A percentile compares a stretch with the other conserved stretches of the same genome.
These are phyloP conservation scores for Loxodonta africana DNA, from an alignment of 2,113 vertebrate genomes.

Conservation along the genomic window DNA sequence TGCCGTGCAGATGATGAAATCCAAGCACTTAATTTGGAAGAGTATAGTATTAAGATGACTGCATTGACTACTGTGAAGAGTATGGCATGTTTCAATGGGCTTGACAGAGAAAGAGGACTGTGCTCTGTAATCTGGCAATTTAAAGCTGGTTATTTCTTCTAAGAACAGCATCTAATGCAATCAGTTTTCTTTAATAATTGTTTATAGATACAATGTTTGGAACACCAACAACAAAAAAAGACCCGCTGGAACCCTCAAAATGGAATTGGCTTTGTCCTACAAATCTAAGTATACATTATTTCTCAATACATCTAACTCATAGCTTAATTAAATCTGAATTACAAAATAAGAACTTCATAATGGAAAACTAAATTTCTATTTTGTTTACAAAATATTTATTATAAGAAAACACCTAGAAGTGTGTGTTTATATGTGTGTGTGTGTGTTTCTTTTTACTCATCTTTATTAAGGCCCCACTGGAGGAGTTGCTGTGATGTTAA, in stretches of 20 bases:
- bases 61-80: background rate
- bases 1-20: conserved; percentile 68
- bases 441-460: background rate
- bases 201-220: background rate
- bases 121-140: background rate
- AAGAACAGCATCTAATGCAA: background rate
- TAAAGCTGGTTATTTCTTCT: background rate
- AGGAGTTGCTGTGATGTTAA: too few relatives aligned
- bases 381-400: background rate
- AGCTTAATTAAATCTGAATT: background rate
- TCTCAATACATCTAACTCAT: background rate
- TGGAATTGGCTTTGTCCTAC: background rate
- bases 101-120: background rate
- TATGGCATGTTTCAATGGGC: background rate
- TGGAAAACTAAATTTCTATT: background rate
- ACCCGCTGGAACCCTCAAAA: background rate
- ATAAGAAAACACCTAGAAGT: background rate
- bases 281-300: background rate
- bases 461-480: too few relatives aligned
- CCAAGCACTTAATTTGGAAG: conserved; percentile 73
- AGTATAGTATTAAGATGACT: background rate
- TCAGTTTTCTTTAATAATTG: background rate
- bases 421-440: background rate
- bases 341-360: background rate
- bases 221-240: background rate